These are phyloP conservation scores for Acromyrmex heyeri DNA, from an alignment of 1,140 invertebrate genomes.

Conservation along the genomic window DNA sequence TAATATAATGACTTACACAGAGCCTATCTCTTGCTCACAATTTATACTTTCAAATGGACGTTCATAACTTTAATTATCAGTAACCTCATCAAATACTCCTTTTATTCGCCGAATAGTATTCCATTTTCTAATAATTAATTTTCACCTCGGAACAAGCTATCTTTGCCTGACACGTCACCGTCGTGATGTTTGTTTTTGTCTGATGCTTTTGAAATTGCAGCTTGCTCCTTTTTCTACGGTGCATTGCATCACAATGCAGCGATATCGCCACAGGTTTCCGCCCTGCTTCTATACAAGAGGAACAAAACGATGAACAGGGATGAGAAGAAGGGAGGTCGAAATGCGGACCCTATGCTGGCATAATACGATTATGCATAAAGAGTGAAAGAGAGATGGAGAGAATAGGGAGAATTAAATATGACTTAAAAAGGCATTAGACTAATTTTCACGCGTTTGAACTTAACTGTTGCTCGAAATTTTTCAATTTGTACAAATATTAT, in stretches of 20 bases:
- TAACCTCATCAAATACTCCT: not conserved
- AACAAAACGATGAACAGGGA: conserved; percentile 50
- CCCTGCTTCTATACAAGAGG: conserved; percentile 29
- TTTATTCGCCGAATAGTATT: not conserved
- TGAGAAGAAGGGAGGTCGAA: conserved; percentile 15
- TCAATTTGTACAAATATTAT: conserved; percentile 26
- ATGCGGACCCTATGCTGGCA: conserved; percentile 15
- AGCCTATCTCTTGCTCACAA: not conserved
- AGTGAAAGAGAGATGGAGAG: conserved; percentile 12
- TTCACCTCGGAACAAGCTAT: conserved; percentile 15
- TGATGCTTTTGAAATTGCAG: conserved; percentile 50
- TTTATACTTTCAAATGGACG: conserved; percentile 13
- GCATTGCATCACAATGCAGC: conserved; percentile 54
- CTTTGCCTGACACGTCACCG: conserved; percentile 16
- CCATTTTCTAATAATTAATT: conserved; percentile 9
- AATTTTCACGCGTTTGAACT: conserved; percentile 40
- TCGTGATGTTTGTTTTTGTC: conserved; percentile 30
- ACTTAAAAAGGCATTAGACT: conserved; percentile 65
- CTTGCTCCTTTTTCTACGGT: conserved; percentile 51
- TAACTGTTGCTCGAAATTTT: conserved; percentile 18
- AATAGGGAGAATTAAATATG: conserved; percentile 56
- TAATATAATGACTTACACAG: conserved; percentile 12
- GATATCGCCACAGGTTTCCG: conserved; percentile 37
- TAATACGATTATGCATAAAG: conserved; percentile 64
- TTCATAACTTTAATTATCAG: conserved; percentile 1